phyloP scores from a whole-genome alignment of 35 echinoderm and acorn worm genomes.

The Ptychodera flava region DNA sequence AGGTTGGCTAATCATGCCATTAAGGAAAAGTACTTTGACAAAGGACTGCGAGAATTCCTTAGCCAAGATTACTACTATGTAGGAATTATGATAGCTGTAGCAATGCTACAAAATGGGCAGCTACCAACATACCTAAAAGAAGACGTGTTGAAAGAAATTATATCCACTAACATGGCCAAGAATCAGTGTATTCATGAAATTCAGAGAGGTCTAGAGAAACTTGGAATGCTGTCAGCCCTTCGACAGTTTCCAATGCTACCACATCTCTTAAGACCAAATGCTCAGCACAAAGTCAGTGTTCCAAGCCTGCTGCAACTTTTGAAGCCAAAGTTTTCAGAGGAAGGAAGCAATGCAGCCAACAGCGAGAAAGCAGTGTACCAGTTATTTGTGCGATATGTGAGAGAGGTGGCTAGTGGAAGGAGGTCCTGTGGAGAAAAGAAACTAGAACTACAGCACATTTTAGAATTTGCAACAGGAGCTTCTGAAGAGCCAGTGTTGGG shows the following conservation, averaged over 20 bases:
- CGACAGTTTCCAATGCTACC: neutral
- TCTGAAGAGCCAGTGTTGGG: neutral
- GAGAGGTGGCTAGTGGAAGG: neutral
- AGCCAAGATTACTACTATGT: no score
- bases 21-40: no score
- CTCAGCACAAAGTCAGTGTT: neutral
- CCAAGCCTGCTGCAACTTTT: neutral
- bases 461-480: neutral
- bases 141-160: neutral
- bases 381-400: conserved; percentile 1
- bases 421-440: neutral
- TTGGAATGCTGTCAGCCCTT: neutral
- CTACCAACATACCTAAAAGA: no score
- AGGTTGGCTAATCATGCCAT: no score
- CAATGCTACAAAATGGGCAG: no score
- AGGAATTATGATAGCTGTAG: no score
- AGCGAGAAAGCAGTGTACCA: neutral
- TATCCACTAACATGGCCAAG: neutral
- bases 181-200: neutral
- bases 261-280: neutral
- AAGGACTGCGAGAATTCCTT: no score
- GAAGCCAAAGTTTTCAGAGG: neutral
- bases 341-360: neutral
- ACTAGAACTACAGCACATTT: neutral
- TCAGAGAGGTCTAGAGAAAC: neutral